Base-by-base conservation (phyloP, 2,888 invertebrate genomes). In the Drosophila borealis region DNA sequence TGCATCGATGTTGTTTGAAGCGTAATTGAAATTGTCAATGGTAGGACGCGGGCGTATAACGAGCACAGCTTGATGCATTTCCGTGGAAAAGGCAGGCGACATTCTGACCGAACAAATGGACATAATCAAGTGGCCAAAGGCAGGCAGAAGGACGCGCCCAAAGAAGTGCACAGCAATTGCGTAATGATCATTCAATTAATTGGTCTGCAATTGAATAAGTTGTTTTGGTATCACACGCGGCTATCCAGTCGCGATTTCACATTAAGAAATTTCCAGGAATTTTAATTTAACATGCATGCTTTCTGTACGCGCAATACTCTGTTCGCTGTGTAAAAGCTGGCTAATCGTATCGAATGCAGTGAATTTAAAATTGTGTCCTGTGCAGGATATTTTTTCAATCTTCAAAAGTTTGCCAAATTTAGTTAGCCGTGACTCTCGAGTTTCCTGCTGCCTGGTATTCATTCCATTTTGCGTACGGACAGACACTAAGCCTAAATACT, bases 21-120 rank as follows among this genome's bases (percentile, higher is more conserved):
- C 64, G 57, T 72, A 77, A 75, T 78, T 73, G 78, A 45, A 68
- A 61, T 73, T 64, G 57, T 57, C 67, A 49, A 46, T 53, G 72
- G 14, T 36, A 14, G 49, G 17, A 19, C 6, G 19, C 39, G 42
- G 14, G 34, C n/a, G 17, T 55, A 41, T 75, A 65, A 70, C 48
- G 17, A 44, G 21, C 46, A 46, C 72, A 71, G 77, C 72, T 76
- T 66, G 57, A 48, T 55, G 62, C 66, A 45, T 21, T 59, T 51
- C 36, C 44, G 33, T 57, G 48, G 14, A 39, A 53, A 41, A 41
- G 56, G 29, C 50, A 21, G 37, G 21, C 64, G 42, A 17, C 19
- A 4, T 57, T 33, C 44, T 53, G 46, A 8, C 17, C 51, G 10
- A 17, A 51, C 19, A 56, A 48, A 61, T 56, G 45, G 45, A 67